These are phyloP conservation scores for Acromyrmex echinatior DNA, from an alignment of 1,140 invertebrate species.

Conservation along the genomic window DNA sequence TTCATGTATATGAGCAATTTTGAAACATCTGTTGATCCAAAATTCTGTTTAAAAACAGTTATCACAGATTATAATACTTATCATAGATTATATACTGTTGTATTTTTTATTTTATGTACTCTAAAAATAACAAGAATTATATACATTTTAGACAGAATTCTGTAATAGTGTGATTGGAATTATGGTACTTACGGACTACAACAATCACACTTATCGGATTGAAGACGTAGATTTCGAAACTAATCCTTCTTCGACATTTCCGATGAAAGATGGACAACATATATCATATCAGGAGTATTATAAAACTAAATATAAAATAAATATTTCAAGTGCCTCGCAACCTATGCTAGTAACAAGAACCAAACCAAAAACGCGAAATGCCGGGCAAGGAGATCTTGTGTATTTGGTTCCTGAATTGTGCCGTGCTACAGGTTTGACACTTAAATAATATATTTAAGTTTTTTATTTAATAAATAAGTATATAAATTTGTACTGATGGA, in stretches of 20 bases:
- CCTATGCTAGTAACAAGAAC: slow-evolving; percentile 89
- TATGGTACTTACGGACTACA: slow-evolving; percentile 90
- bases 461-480: not conserved
- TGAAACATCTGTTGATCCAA: not conserved
- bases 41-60: not conserved
- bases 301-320: slow-evolving; percentile 89
- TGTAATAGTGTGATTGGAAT: slow-evolving; percentile 86
- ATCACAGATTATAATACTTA: not conserved
- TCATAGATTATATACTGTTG: not conserved
- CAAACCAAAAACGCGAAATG: slow-evolving; percentile 89
- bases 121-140: not conserved
- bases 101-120: slow-evolving; percentile 5
- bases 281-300: slow-evolving; percentile 94
- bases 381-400: slow-evolving; percentile 88
- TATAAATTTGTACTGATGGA: slow-evolving; percentile 73
- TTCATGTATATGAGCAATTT: not conserved
- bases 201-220: slow-evolving; percentile 92
- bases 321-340: slow-evolving; percentile 87
- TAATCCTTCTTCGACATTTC: slow-evolving; percentile 91
- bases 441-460: not conserved
- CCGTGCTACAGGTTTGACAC: slow-evolving; percentile 88
- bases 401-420: slow-evolving; percentile 92
- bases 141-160: slow-evolving; percentile 81
- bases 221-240: slow-evolving; percentile 94
- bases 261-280: slow-evolving; percentile 86